phyloP scores from a whole-genome alignment of 2,888 invertebrate species.

The Tetheella fluctuosa region DNA sequence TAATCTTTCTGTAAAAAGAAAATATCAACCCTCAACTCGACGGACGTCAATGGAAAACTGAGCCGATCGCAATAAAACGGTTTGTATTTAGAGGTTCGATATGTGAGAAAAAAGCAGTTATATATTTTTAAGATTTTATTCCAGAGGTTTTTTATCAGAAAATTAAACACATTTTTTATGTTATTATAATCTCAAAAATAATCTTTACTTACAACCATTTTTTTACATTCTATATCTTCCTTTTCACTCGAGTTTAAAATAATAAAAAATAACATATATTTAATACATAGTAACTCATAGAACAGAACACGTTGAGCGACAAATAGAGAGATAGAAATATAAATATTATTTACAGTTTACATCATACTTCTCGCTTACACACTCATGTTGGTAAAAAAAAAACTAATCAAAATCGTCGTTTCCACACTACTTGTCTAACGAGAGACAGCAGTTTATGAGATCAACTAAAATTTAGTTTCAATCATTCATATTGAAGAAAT shows the following conservation, averaged over 20 bases:
- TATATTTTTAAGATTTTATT: not conserved
- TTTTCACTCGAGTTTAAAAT: conserved; percentile 5
- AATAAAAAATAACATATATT: conserved; percentile 16
- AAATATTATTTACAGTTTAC: conserved; percentile 62
- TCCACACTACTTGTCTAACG: conserved; percentile 24
- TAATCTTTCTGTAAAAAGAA: too few relatives aligned
- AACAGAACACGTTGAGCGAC: conserved; percentile 17
- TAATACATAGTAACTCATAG: conserved; percentile 17
- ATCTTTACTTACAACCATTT: conserved; percentile 52
- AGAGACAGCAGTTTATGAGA: not conserved
- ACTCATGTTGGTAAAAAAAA: conserved; percentile 45
- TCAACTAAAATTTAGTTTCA: not conserved
- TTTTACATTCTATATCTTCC: conserved; percentile 30
- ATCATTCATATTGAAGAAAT: not conserved
- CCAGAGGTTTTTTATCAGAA: conserved; percentile 8
- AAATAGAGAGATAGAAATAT: conserved; percentile 42
- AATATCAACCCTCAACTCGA: too few relatives aligned
- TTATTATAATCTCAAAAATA: conserved; percentile 45
- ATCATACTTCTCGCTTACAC: conserved; percentile 35
- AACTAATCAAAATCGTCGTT: conserved; percentile 22
- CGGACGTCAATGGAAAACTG: too few relatives aligned
- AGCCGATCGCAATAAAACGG: not conserved
- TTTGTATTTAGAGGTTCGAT: not conserved
- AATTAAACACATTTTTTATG: conserved; percentile 19
- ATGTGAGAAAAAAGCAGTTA: not conserved